Conservation (phyloP, 2,113 vertebrate species). For the Rhodinocichla rosea region DNA sequence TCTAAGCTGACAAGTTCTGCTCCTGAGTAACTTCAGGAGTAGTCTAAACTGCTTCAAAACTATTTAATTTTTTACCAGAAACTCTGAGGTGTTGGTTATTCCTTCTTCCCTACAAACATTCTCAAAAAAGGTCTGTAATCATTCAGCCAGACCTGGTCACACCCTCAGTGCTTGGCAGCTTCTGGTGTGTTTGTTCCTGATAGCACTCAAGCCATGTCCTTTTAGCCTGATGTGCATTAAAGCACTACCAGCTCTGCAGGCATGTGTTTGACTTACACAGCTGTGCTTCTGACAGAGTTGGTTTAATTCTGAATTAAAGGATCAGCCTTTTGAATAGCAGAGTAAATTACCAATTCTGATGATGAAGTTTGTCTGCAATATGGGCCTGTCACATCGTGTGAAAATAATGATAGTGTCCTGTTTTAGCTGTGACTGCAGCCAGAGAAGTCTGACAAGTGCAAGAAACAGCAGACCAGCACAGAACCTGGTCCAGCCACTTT, state of each 20-base stretch:
- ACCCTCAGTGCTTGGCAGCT: background rate
- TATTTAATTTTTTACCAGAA: background rate
- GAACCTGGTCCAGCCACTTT: background rate
- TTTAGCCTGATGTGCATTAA: background rate
- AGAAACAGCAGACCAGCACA: background rate
- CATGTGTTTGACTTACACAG: background rate
- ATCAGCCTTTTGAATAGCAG: background rate
- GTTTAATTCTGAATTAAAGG: conserved; percentile 4
- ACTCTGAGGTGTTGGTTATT: background rate
- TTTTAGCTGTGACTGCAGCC: background rate
- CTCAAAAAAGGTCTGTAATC: background rate
- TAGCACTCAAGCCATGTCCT: background rate
- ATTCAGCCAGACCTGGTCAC: conserved; percentile 30
- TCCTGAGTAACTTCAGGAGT: background rate
- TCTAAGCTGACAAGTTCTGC: background rate
- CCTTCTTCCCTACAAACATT: background rate
- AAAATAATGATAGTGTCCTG: background rate
- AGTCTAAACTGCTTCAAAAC: background rate
- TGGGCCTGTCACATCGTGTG: background rate
- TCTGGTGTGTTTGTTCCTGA: conserved; percentile 28
- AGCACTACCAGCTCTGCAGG: background rate
- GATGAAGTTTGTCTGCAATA: background rate
- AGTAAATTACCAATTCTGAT: background rate
- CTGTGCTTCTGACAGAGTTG: background rate
- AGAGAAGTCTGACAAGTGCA: background rate